Percentiles rank a stretch among this genome's conserved stretches.
Evolutionary conservation across 35 echinoderm and acorn worm species (phyloP).

Genomic region (Strongylocentrotus purpuratus): DNA sequence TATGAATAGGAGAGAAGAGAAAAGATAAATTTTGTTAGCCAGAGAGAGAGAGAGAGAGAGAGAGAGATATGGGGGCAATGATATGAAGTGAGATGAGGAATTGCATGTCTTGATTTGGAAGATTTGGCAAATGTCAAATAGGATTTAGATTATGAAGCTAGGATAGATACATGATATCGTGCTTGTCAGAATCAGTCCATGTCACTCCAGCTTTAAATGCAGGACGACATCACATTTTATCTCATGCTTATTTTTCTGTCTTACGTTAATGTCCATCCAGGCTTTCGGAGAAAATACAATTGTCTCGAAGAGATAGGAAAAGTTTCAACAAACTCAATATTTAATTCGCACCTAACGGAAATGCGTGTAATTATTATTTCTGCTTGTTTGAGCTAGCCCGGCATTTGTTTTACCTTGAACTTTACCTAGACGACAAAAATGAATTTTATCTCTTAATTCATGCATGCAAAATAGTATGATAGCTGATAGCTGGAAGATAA

Average conservation of each 20-base stretch:
- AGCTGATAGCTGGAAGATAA: not conserved
- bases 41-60: not conserved
- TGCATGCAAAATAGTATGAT: slow-evolving; percentile 4
- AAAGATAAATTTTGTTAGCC: not conserved
- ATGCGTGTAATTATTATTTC: not conserved
- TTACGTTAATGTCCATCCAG: not conserved
- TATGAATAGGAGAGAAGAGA: not conserved
- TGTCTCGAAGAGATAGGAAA: not conserved
- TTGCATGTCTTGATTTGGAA: slow-evolving; percentile 10
- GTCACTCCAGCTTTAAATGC: not conserved
- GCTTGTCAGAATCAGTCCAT: not conserved
- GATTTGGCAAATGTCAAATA: slow-evolving; percentile 5
- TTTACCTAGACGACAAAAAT: not conserved
- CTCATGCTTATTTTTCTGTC: not conserved
- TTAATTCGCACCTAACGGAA: not conserved
- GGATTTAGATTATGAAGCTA: not conserved
- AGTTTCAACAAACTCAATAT: not conserved
- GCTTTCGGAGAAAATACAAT: not conserved
- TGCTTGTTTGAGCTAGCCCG: not conserved
- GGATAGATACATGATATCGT: not conserved
- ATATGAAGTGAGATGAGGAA: not conserved
- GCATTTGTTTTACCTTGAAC: not conserved
- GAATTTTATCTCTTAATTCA: slow-evolving; percentile 13
- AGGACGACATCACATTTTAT: not conserved
- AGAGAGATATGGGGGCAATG: not conserved